Evolutionary conservation across 1,140 invertebrate species (phyloP), one percentile per base, ranked within the genome.

Genomic region (Solen grandis): DNA sequence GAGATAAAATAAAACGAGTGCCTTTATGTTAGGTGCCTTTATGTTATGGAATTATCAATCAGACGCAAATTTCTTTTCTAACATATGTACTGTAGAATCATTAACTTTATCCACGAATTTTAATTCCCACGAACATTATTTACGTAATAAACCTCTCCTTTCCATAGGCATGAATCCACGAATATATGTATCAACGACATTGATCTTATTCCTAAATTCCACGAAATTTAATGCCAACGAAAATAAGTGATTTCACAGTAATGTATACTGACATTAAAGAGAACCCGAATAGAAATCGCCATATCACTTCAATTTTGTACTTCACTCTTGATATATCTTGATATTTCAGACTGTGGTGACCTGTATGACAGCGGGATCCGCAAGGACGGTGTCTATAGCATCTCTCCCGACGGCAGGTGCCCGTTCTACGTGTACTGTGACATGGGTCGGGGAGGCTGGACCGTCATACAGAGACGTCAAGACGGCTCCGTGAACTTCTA

Each of bases 391-490:
- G 25, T 75, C 5, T 75, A 63, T 10, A n/a, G 10, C 4, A 75
- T 75, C 2, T 75, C 73, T 29, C 73, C 73, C 14, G 73, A 75
- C 31, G 73, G 59, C 13, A 8, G 59, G n/a, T 75, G 73, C 55
- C 73, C 73, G 8, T 75, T 75, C 31, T 27, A 35, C 33, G 73
- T 75, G 0, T 75, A 52, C 25, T 75, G 73, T 33, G 59, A 75
- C 73, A 75, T 75, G 73, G 35, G 5, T 16, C 36, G 65, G 27
- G 73, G 73, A 27, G 73, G 73, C 2, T 63, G 73, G 73, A 75
- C 73, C 14, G 38, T 75, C n/a, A 75, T 75, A 33, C 73, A 75
- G 59, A 27, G 60, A 22, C 66, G 77, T 1, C 5, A 36, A 3
- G 72, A 62, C 27, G 72, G 72, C 14, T 5, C 1, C 13, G 60